phyloP scores from a whole-genome alignment of 30 jellyfish, hydroid and myxozoan species.

The Catostylus mosaicus region DNA sequence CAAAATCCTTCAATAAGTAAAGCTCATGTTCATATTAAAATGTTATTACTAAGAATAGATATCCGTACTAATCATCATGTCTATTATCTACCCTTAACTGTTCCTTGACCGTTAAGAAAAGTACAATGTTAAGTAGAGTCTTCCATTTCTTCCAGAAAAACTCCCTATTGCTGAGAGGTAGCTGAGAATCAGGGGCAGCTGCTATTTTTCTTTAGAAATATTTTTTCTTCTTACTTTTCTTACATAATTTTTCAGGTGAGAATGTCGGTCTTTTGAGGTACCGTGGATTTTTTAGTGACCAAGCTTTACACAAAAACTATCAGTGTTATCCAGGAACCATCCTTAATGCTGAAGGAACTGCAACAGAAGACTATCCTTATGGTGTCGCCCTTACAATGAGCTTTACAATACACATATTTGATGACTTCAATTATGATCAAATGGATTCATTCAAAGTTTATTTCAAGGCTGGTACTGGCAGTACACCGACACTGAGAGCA shows the following conservation, averaged over 20 bases:
- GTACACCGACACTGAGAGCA: constrained; percentile 10
- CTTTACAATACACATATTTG: constrained; percentile 7
- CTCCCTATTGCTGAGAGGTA: too few relatives aligned
- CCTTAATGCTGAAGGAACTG: neutral
- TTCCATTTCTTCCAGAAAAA: too few relatives aligned
- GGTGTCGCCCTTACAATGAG: constrained; percentile 36
- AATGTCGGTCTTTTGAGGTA: constrained; percentile 15
- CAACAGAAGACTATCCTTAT: constrained; percentile 17
- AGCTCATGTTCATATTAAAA: too few relatives aligned
- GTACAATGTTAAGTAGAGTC: too few relatives aligned
- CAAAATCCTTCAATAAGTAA: too few relatives aligned
- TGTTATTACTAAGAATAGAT: too few relatives aligned
- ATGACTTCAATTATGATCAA: constrained; percentile 40
- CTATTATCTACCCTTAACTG: too few relatives aligned
- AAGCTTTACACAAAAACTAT: neutral
- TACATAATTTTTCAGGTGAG: constrained; percentile 36
- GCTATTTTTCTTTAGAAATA: too few relatives aligned
- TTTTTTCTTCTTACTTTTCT: too few relatives aligned
- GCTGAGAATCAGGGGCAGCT: too few relatives aligned
- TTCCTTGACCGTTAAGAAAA: too few relatives aligned
- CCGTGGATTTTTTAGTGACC: neutral
- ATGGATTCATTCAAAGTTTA: constrained; percentile 14
- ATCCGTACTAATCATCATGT: too few relatives aligned
- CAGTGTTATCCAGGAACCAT: neutral
- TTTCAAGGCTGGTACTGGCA: constrained; percentile 13